Percentiles rank a stretch among this genome's conserved stretches.
Evolutionary conservation across 2,888 invertebrate genomes (phyloP).

Genomic region (Drosophila subsilvestris): DNA sequence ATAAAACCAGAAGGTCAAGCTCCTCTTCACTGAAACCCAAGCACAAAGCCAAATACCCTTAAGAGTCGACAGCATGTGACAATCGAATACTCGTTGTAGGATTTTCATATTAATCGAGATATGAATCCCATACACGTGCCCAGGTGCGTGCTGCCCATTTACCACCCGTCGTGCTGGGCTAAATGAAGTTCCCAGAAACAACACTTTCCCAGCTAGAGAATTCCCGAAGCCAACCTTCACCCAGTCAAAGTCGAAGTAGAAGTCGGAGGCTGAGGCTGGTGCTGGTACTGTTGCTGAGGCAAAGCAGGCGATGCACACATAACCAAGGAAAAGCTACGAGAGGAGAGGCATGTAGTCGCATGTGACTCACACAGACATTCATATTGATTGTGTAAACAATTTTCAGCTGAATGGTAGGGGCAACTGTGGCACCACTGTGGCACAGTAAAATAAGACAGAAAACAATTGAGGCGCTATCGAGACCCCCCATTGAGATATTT

Average conservation of each 20-base stretch:
- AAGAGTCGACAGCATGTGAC: slow-evolving; percentile 31
- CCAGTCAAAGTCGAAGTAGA: background rate
- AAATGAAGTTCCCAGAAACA: slow-evolving; percentile 29
- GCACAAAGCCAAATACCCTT: slow-evolving; percentile 3
- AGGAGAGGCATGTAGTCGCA: slow-evolving; percentile 59
- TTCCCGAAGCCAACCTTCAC: slow-evolving; percentile 2
- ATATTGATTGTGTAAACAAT: slow-evolving; percentile 66
- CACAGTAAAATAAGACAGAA: background rate
- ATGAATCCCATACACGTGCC: slow-evolving; percentile 58
- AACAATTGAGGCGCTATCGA: slow-evolving; percentile 1
- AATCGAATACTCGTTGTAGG: slow-evolving; percentile 34
- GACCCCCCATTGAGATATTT: slow-evolving; percentile 42
- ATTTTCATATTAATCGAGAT: slow-evolving; percentile 6
- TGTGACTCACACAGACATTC: slow-evolving; percentile 59
- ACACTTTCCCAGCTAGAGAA: background rate
- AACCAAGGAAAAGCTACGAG: slow-evolving; percentile 49
- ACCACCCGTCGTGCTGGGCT: slow-evolving; percentile 4
- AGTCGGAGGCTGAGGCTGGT: background rate
- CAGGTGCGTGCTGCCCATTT: slow-evolving; percentile 22
- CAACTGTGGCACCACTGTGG: background rate
- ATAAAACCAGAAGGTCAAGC: background rate
- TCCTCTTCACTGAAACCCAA: background rate
- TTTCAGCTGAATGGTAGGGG: slow-evolving; percentile 13
- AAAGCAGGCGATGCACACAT: slow-evolving; percentile 33
- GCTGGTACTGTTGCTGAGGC: no score